phyloP scores from a whole-genome alignment of 35 echinoderm and acorn worm genomes.

The Apostichopus parvimensis region DNA sequence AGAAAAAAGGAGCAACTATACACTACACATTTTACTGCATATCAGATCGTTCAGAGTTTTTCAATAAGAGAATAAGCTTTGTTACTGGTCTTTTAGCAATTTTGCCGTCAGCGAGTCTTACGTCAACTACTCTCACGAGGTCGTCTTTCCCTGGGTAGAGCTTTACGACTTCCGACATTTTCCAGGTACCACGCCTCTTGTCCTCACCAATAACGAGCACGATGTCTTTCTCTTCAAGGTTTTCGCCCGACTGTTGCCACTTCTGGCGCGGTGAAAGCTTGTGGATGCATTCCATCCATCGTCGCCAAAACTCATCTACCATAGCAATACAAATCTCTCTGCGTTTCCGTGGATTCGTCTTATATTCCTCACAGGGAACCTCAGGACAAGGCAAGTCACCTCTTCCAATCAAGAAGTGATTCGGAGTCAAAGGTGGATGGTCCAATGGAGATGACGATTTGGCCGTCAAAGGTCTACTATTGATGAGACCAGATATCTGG shows the following conservation, averaged over 20 bases:
- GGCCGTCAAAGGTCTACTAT: conserved; percentile 70
- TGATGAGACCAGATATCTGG: conserved; percentile 77
- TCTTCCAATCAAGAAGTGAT: conserved; percentile 64
- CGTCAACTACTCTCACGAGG: conserved; percentile 76
- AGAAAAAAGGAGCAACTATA: too few relatives aligned
- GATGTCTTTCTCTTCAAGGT: conserved; percentile 54
- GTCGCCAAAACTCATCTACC: conserved; percentile 30
- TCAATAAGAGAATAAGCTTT: conserved; percentile 31
- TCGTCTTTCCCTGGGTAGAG: conserved; percentile 62
- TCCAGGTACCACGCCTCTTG: conserved; percentile 43
- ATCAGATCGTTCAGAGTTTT: conserved; percentile 23
- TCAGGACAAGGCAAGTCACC: conserved; percentile 63
- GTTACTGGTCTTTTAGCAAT: conserved; percentile 42
- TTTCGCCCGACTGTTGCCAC: conserved; percentile 35
- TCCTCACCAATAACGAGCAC: conserved; percentile 56
- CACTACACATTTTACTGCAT: not conserved
- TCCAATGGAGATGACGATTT: conserved; percentile 81
- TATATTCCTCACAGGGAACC: conserved; percentile 55
- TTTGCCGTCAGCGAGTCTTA: conserved; percentile 37
- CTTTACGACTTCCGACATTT: conserved; percentile 32
- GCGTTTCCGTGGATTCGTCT: conserved; percentile 49
- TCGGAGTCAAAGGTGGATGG: conserved; percentile 66
- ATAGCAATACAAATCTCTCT: conserved; percentile 51
- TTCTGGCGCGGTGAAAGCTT: conserved; percentile 44
- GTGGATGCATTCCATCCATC: conserved; percentile 47